Percentiles rank a stretch among this genome's conserved stretches.
These are phyloP conservation scores for Drosophila gaucha DNA, from an alignment of 2,888 invertebrate genomes.

Conservation along the genomic window DNA sequence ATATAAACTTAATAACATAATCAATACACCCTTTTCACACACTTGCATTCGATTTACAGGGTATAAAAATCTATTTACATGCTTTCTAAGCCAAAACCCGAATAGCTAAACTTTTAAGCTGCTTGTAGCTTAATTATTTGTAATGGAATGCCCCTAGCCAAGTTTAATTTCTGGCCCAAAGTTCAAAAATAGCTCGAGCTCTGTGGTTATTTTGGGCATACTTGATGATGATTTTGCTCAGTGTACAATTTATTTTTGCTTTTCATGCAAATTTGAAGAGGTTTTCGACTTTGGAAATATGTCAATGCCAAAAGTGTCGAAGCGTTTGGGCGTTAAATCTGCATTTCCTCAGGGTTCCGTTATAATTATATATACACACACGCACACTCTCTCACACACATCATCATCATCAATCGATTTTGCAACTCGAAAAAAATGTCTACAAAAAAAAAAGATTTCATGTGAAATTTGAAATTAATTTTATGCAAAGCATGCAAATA, in stretches of 20 bases:
- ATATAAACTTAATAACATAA: too few species aligned
- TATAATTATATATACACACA: constrained; percentile 45
- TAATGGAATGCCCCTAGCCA: not conserved
- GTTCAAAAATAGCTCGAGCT: not conserved
- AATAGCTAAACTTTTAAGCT: constrained; percentile 4
- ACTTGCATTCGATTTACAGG: not conserved
- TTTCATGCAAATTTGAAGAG: constrained; percentile 53
- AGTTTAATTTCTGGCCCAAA: not conserved
- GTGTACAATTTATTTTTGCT: constrained; percentile 5
- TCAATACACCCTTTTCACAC: not conserved
- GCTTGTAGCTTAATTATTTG: constrained; percentile 7
- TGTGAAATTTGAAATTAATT: constrained; percentile 16
- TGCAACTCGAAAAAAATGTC: not conserved
- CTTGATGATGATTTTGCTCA: constrained; percentile 9
- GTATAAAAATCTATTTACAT: not conserved
- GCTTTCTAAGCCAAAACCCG: too few species aligned
- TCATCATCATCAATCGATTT: constrained; percentile 22
- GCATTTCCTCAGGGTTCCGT: constrained; percentile 62
- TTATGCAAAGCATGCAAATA: constrained; percentile 46
- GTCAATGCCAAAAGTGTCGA: constrained; percentile 63
- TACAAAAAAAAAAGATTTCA: not conserved
- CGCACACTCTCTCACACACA: not conserved
- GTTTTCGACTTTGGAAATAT: constrained; percentile 51
- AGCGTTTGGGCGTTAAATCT: constrained; percentile 58
- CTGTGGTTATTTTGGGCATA: constrained; percentile 5